Conservation (phyloP, 2,113 vertebrate species). For the Tupaia chinensis region DNA sequence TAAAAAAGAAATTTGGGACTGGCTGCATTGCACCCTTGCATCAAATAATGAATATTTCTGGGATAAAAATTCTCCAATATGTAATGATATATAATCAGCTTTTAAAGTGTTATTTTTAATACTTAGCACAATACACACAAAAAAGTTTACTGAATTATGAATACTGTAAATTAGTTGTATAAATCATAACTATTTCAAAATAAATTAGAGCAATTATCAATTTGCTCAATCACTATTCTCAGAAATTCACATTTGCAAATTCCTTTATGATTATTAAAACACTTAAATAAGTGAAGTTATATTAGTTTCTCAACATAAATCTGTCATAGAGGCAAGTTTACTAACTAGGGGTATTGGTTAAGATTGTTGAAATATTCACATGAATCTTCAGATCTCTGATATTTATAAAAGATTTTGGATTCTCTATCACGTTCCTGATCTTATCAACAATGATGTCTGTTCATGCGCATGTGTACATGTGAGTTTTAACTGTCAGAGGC, state of each 20-base stretch:
- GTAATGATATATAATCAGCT: neutral
- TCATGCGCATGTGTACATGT: no score
- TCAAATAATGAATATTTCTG: neutral
- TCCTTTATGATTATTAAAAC: slow-evolving; percentile 21
- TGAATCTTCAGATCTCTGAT: slow-evolving; percentile 10
- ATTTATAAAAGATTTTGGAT: slow-evolving; percentile 33
- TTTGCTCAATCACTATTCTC: slow-evolving; percentile 17
- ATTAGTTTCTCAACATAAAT: slow-evolving; percentile 32
- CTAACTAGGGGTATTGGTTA: slow-evolving; percentile 28
- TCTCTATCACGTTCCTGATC: neutral
- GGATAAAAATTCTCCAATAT: slow-evolving; percentile 14
- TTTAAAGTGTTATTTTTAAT: slow-evolving; percentile 35
- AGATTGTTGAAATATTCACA: slow-evolving; percentile 31
- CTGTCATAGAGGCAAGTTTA: neutral
- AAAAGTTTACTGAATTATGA: neutral
- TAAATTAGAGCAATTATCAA: slow-evolving; percentile 36
- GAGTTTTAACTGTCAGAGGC: no score
- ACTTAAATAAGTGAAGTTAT: neutral
- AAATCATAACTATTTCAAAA: slow-evolving; percentile 25
- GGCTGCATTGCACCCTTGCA: neutral
- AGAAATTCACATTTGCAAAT: slow-evolving; percentile 37
- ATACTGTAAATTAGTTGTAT: neutral
- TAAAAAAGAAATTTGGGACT: slow-evolving; percentile 9
- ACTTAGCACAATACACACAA: slow-evolving; percentile 27
- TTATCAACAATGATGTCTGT: neutral